Conservation (phyloP, 2,797 vertebrate genomes). For the Hypotaenidia okinawae region DNA sequence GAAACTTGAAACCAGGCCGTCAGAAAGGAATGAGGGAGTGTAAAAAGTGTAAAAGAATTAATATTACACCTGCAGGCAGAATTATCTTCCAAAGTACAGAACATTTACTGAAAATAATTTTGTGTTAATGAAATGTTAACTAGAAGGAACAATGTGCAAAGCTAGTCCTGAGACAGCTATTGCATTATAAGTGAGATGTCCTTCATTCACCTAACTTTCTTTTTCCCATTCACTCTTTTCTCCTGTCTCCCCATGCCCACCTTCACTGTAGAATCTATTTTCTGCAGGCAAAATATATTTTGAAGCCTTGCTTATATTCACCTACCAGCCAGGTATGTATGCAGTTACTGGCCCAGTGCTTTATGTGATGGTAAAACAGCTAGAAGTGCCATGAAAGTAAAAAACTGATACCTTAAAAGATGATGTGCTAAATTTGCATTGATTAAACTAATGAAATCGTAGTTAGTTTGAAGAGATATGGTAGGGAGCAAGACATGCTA, state of each 20-base stretch:
- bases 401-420: not conserved
- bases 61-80: conserved; percentile 4
- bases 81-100: not conserved
- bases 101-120: not conserved
- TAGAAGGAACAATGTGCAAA: not conserved
- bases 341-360: not conserved
- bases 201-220: not conserved
- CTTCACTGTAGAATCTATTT: not conserved
- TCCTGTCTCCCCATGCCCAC: not conserved
- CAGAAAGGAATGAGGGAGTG: not conserved
- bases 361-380: not conserved
- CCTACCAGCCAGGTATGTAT: not conserved
- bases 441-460: not conserved
- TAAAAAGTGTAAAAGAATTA: not conserved
- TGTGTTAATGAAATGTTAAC: not conserved
- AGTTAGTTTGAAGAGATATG: not conserved
- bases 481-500: not conserved
- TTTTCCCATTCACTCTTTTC: not conserved
- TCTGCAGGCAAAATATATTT: not conserved
- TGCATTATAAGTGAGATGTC: not conserved
- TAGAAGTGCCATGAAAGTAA: not conserved
- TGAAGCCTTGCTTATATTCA: not conserved
- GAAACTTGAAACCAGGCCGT: conserved; percentile 16
- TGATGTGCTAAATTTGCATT: not conserved
- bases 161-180: not conserved